Evolutionary conservation across 2,888 invertebrate species (phyloP).

Genomic region (Pogonocherus hispidulus): DNA sequence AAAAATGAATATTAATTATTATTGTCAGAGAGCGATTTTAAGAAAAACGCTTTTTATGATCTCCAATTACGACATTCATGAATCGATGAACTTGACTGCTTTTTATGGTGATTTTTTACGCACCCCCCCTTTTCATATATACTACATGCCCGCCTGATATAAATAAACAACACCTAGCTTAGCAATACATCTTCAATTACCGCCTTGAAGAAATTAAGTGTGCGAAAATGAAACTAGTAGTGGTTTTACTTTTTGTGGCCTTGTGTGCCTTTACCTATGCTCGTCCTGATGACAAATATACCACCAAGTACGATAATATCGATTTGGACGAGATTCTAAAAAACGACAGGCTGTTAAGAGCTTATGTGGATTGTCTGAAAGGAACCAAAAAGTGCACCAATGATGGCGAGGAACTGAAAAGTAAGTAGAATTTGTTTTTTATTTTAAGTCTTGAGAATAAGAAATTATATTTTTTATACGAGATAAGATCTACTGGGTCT

Average conservation of each 20-base stretch:
- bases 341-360: conserved; percentile 76
- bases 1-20: conserved; percentile 11
- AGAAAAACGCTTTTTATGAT: conserved; percentile 9
- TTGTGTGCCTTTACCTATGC: conserved; percentile 39
- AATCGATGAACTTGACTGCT: conserved; percentile 21
- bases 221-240: conserved; percentile 43
- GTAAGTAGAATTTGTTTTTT: conserved; percentile 69
- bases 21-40: conserved; percentile 3
- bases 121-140: not conserved
- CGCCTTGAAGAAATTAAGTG: not conserved
- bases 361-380: conserved; percentile 78
- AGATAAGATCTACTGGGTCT: too few species aligned
- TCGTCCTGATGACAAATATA: conserved; percentile 67
- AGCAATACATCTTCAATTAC: not conserved
- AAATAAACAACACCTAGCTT: conserved; percentile 12
- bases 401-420: conserved; percentile 79
- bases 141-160: not conserved
- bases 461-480: too few species aligned
- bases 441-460: not conserved
- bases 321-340: conserved; percentile 77
- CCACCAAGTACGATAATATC: conserved; percentile 79
- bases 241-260: conserved; percentile 35
- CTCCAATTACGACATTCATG: conserved; percentile 19
- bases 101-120: conserved; percentile 6
- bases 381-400: conserved; percentile 77